Conservation (phyloP, 2,888 invertebrate genomes). For the Mesochorus sp. region DNA sequence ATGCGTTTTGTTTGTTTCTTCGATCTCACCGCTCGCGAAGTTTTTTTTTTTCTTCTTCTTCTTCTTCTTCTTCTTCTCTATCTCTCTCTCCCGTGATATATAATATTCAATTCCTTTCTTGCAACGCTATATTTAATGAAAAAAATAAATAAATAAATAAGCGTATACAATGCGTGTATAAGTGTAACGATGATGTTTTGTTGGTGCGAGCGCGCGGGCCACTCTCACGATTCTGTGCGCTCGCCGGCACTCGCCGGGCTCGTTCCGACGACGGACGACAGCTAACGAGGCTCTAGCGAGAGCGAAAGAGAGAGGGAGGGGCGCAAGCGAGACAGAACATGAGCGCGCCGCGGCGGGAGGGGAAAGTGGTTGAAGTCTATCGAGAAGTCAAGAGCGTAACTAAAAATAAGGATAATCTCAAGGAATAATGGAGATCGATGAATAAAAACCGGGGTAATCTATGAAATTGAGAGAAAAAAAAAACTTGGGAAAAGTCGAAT, state of each 20-base stretch:
- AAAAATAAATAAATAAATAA: slow-evolving; percentile 16
- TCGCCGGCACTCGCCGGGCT: slow-evolving; percentile 61
- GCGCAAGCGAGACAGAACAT: slow-evolving; percentile 12
- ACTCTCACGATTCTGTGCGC: slow-evolving; percentile 57
- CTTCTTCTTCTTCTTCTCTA: no score
- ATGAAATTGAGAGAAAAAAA: slow-evolving; percentile 6
- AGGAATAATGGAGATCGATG: no score
- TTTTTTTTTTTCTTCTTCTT: background rate
- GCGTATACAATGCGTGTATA: slow-evolving; percentile 1
- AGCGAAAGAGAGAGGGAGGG: slow-evolving; percentile 34
- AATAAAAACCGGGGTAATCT: no score
- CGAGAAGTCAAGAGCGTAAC: slow-evolving; percentile 22
- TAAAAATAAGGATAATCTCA: no score
- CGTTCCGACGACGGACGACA: slow-evolving; percentile 48
- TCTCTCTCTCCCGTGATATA: no score
- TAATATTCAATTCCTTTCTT: no score
- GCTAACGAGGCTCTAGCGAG: slow-evolving; percentile 29
- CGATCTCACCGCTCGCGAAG: no score
- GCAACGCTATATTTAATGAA: no score
- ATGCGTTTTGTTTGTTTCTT: slow-evolving; percentile 6
- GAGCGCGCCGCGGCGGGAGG: background rate
- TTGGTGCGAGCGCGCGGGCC: slow-evolving; percentile 47
- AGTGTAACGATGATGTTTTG: slow-evolving; percentile 20
- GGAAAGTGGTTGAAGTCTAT: slow-evolving; percentile 12
- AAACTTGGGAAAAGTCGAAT: slow-evolving; percentile 7